Conservation (phyloP, 2,888 invertebrate species). For the Stramonita haemastoma region DNA sequence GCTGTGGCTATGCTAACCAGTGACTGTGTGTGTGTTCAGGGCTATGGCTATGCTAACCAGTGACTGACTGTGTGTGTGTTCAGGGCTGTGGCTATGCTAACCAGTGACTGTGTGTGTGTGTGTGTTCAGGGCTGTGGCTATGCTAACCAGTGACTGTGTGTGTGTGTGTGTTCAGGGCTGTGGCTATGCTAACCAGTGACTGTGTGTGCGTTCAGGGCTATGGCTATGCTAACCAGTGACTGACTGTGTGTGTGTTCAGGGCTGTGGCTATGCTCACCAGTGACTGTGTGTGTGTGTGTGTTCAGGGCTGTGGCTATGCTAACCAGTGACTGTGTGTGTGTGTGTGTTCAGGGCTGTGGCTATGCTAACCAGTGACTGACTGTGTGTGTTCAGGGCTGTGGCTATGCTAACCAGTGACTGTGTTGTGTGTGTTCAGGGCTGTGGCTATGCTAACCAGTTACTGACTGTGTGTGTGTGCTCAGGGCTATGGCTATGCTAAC, state of each 20-base stretch:
- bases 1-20: too few relatives aligned
- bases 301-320: neutral
- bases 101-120: neutral
- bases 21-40: too few relatives aligned
- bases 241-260: neutral
- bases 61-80: neutral
- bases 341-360: neutral
- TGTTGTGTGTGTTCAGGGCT: neutral
- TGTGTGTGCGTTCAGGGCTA: neutral
- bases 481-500: neutral
- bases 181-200: neutral
- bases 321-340: neutral
- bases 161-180: too few relatives aligned
- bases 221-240: too few relatives aligned
- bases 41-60: too few relatives aligned
- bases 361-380: too few relatives aligned
- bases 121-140: neutral
- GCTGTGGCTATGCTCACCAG: neutral
- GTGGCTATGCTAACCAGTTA: too few relatives aligned
- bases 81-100: neutral
- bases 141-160: too few relatives aligned
- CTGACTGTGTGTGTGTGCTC: neutral
- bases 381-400: neutral
- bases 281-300: conserved; percentile 8
- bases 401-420: neutral